Base-by-base conservation (phyloP, 2,797 vertebrate genomes). In the Capromys pilorides region DNA sequence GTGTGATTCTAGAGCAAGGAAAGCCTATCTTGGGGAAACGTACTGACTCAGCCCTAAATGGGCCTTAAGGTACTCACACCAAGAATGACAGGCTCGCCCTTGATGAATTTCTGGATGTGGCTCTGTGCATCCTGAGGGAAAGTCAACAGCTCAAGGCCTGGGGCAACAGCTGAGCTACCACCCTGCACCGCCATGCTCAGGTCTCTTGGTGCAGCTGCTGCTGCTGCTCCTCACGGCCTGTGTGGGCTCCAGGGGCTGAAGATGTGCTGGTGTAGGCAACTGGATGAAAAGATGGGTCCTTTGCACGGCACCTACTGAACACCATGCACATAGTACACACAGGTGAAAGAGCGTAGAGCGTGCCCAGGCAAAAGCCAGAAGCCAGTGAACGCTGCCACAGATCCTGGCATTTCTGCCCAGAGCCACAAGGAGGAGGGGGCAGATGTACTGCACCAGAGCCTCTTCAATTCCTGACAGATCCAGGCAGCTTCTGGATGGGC, bases 1-100 rank as follows among this genome's bases (percentile, higher is more conserved):
- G 9, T 57, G 51, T 6, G 18, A 57, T 12, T 7, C 18, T 57
- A 11, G 33, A 22, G 51, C 16, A 57, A 24, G n/a, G n/a, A n/a
- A n/a, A n/a, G n/a, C n/a, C n/a, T n/a, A n/a, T 22, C 11, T 57
- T 6, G 2, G 33, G 33, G 6, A n/a, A 6, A 12, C 4, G 33
- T 57, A 10, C 21, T 5, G 7, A 21, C 51, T 36, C 19, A 80
- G 9, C 31, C 45, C n/a, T n/a, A 36, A 36, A 24, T 57, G 51
- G 21, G 31, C 21, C 36, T 57, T 57, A 36, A 81, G 61, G 12
- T 59, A 54, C 33, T 13, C 5, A 36, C 57, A n/a, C 79, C 79
- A 61, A 81, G 54, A 39, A 39, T 61, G 31, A 61, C 6, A 1
- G 79, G 54, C 12, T 81, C n/a, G 22, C n/a, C 57, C 19, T 39